These are phyloP conservation scores for Micrasema longulum DNA, from an alignment of 1,140 invertebrate species.

Conservation along the genomic window DNA sequence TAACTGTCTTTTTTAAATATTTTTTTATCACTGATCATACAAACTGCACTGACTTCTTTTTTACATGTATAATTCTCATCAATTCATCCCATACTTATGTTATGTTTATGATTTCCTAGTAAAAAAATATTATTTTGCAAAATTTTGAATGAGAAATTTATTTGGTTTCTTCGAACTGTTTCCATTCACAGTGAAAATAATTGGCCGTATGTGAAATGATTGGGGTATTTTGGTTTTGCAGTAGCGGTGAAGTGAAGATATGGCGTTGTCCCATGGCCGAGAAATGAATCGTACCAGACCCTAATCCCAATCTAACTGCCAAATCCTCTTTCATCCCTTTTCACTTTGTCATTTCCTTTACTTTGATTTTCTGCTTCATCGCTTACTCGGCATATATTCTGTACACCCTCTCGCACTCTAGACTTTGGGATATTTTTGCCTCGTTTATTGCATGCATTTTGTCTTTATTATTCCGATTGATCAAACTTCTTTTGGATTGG, in stretches of 20 bases:
- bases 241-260: constrained; percentile 57
- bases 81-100: no score
- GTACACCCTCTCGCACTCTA: not conserved
- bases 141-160: no score
- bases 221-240: constrained; percentile 55
- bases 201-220: no score
- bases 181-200: no score
- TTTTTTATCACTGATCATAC: no score
- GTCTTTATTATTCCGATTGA: constrained; percentile 11
- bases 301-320: constrained; percentile 53
- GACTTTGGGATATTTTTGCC: not conserved
- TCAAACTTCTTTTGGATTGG: constrained; percentile 1
- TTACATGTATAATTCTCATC: no score
- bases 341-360: constrained; percentile 36
- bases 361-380: constrained; percentile 46
- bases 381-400: constrained; percentile 43
- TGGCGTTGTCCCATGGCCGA: constrained; percentile 55
- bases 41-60: no score
- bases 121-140: no score
- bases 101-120: no score
- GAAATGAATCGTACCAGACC: constrained; percentile 54
- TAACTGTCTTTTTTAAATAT: no score
- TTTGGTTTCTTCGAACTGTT: no score
- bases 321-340: constrained; percentile 38
- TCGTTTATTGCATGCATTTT: constrained; percentile 11